Conservation (phyloP, 2,113 vertebrate species). For the Phalacrocorax carbo region DNA sequence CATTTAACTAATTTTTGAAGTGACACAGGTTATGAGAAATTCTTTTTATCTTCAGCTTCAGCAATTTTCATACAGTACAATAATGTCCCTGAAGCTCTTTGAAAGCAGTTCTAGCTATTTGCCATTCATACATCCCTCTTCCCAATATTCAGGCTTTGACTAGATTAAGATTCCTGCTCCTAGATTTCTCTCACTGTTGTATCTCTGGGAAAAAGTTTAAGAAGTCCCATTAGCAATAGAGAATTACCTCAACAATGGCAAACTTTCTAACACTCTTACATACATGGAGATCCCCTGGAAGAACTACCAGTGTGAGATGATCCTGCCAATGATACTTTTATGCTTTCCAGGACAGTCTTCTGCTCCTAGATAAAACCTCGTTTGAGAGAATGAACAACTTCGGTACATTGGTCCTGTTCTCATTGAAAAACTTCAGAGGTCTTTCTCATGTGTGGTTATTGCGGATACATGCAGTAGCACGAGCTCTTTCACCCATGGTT, state of each 20-base stretch:
- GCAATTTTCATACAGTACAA: not conserved
- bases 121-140: not conserved
- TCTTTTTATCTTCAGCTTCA: not conserved
- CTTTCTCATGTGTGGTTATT: not conserved
- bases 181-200: not conserved
- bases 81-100: not conserved
- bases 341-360: not conserved
- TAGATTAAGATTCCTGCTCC: not conserved
- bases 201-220: not conserved
- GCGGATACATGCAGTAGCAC: rapidly evolving
- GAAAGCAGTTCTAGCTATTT: not conserved
- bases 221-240: not conserved
- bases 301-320: not conserved
- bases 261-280: not conserved
- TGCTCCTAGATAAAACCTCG: not conserved
- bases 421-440: not conserved
- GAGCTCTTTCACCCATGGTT: not conserved
- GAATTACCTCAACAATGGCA: not conserved
- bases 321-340: not conserved
- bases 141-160: not conserved
- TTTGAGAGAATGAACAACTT: not conserved
- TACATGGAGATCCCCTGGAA: not conserved
- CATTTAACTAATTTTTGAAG: not conserved
- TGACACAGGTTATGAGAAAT: not conserved
- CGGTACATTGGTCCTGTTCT: not conserved